phyloP scores from a whole-genome alignment of 2,888 invertebrate species.

The Platynereis dumerilii region DNA sequence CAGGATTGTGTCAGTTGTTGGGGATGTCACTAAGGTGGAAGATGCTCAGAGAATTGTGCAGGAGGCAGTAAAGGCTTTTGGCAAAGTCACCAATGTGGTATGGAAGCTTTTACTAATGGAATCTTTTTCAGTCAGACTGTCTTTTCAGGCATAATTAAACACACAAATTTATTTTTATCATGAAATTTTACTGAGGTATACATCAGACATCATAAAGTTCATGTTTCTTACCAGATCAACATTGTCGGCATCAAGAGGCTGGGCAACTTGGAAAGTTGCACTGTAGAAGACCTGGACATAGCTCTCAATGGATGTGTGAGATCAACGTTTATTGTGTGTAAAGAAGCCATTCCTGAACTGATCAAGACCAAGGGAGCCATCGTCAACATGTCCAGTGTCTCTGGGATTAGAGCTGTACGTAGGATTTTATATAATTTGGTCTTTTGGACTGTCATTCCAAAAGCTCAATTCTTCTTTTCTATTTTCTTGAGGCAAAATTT shows the following conservation, averaged over 20 bases:
- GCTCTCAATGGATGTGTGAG: conserved; percentile 7
- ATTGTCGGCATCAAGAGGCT: background rate
- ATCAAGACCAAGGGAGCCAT: background rate
- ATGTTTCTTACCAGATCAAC: background rate
- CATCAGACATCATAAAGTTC: too few relatives aligned
- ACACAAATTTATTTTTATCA: too few relatives aligned
- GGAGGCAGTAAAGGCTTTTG: conserved; percentile 1
- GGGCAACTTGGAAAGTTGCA: background rate
- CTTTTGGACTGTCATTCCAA: too few relatives aligned
- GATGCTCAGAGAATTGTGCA: background rate
- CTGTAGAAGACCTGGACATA: conserved; percentile 6
- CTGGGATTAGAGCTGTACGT: background rate
- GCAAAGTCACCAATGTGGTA: background rate
- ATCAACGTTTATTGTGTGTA: background rate
- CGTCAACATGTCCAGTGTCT: conserved; percentile 5
- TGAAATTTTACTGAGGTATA: too few relatives aligned
- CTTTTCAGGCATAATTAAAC: too few relatives aligned
- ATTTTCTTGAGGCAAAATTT: too few relatives aligned
- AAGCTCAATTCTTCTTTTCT: too few relatives aligned
- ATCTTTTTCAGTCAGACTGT: too few relatives aligned
- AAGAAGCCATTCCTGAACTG: conserved; percentile 1
- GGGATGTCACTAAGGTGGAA: background rate
- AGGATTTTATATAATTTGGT: too few relatives aligned
- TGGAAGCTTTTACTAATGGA: too few relatives aligned
- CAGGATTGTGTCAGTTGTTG: background rate